Evolutionary conservation across 2,113 vertebrate species (phyloP).

Genomic region (Nyctibius bracteatus): DNA sequence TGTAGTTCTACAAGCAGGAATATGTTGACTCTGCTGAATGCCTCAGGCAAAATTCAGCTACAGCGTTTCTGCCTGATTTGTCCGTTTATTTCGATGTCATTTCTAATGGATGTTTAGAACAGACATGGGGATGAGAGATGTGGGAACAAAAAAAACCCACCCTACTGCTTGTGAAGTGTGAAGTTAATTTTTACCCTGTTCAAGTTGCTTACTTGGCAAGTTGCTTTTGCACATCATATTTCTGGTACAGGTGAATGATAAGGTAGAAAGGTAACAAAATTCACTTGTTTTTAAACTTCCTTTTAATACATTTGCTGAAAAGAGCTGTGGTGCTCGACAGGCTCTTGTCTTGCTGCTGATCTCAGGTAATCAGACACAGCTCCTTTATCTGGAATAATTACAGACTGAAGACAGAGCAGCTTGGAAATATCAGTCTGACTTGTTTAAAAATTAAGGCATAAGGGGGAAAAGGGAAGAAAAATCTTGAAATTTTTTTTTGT

Average conservation of each 20-base stretch:
- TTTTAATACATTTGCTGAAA: background rate
- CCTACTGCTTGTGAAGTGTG: background rate
- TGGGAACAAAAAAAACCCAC: background rate
- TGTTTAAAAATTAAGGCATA: background rate
- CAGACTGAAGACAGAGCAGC: background rate
- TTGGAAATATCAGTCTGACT: background rate
- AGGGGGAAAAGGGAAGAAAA: background rate
- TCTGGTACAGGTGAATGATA: background rate
- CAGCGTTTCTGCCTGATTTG: constrained; percentile 3
- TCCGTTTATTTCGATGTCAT: background rate
- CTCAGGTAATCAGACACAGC: background rate
- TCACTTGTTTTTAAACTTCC: background rate
- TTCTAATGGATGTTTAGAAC: background rate
- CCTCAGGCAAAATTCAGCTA: constrained; percentile 4
- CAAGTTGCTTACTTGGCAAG: background rate
- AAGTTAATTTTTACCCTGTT: background rate
- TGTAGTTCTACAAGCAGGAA: background rate
- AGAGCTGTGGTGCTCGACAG: background rate
- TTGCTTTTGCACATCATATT: background rate
- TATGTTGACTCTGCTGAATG: background rate
- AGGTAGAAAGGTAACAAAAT: background rate
- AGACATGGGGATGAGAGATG: background rate
- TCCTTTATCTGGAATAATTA: background rate
- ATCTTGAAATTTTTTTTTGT: background rate
- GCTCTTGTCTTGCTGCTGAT: background rate